A percentile compares a stretch with the other conserved stretches of the same genome.
Evolutionary conservation across 1,140 invertebrate genomes (phyloP).

Genomic region (Rhopalosiphum padi): DNA sequence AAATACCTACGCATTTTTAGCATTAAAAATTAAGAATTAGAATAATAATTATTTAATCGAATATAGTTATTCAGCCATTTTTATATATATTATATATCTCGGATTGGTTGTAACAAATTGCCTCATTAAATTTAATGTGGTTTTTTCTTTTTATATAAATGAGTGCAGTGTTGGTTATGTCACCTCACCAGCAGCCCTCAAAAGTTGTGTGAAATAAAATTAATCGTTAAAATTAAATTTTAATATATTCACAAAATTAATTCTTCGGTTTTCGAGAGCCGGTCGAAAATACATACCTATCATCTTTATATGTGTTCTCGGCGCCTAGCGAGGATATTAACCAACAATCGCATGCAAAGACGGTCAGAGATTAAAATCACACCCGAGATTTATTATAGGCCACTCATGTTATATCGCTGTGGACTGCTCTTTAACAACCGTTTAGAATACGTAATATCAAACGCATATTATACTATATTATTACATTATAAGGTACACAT

Average conservation of each 20-base stretch:
- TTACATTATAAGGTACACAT: neutral
- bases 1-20: neutral
- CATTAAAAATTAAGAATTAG: neutral
- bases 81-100: neutral
- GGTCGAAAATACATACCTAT: neutral
- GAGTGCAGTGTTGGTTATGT: too few relatives aligned
- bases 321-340: neutral
- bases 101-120: neutral
- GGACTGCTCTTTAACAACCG: neutral
- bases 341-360: neutral
- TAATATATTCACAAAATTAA: neutral
- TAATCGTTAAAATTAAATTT: neutral
- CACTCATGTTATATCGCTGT: neutral
- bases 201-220: neutral
- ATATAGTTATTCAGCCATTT: neutral
- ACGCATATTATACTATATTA: neutral
- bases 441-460: neutral
- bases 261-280: neutral
- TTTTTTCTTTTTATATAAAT: too few relatives aligned
- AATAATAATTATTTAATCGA: too few relatives aligned
- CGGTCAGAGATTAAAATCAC: neutral
- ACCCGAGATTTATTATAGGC: neutral
- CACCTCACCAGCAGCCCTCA: too few relatives aligned
- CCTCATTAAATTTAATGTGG: too few relatives aligned
- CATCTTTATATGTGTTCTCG: neutral